These are phyloP conservation scores for Paguma larvata DNA, from an alignment of 2,797 vertebrate species.

Conservation along the genomic window DNA sequence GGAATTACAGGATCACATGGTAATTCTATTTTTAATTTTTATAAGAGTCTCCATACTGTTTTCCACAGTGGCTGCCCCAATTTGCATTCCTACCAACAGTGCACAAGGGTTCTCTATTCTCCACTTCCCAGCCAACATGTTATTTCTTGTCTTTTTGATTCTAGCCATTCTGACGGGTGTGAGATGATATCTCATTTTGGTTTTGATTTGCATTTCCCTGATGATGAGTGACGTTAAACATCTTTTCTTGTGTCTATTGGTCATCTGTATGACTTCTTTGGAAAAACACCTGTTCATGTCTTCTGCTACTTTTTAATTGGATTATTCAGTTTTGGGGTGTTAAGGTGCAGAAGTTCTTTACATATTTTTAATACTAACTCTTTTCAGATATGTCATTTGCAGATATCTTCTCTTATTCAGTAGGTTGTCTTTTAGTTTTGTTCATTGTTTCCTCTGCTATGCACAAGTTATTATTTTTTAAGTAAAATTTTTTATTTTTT, in stretches of 20 bases:
- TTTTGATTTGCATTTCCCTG: not conserved
- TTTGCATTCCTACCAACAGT: not conserved
- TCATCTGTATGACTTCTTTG: not conserved
- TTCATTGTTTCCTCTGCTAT: not conserved
- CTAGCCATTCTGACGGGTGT: not conserved
- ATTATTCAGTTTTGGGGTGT: not conserved
- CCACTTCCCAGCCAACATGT: not conserved
- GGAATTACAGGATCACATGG: not conserved
- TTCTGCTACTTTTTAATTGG: not conserved
- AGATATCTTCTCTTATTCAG: not conserved
- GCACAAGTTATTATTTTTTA: no score
- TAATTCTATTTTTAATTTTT: not conserved
- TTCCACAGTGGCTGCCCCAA: not conserved
- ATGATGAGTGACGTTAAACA: not conserved
- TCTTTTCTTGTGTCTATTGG: not conserved
- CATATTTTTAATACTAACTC: not conserved
- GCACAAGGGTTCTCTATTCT: not conserved
- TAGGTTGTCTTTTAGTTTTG: not conserved
- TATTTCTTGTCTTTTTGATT: not conserved
- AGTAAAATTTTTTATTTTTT: no score
- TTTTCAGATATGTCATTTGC: not conserved
- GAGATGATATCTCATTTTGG: not conserved
- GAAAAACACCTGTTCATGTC: not conserved
- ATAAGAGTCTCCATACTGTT: not conserved
- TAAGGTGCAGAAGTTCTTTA: not conserved